Evolutionary conservation across 2,113 vertebrate genomes (phyloP).

Genomic region (Numida meleagris): DNA sequence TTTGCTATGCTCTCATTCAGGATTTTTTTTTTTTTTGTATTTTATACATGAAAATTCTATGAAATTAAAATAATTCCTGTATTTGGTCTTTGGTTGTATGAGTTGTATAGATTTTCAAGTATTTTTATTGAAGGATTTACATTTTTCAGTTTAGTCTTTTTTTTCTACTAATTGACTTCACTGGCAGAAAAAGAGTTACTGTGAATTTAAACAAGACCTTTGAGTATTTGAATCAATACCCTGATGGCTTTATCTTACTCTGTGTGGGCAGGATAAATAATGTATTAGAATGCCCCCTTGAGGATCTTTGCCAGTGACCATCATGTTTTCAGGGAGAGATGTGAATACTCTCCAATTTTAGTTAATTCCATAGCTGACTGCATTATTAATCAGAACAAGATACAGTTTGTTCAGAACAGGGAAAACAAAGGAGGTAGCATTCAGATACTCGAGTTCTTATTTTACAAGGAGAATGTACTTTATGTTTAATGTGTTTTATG

Average conservation of each 20-base stretch:
- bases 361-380: not conserved
- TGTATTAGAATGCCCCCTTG: conserved; percentile 34
- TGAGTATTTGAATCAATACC: not conserved
- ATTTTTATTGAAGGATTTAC: not conserved
- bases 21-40: not conserved
- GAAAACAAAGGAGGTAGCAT: not conserved
- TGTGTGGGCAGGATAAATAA: not conserved
- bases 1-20: not conserved
- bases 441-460: not conserved
- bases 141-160: not conserved
- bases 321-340: not conserved
- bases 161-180: not conserved
- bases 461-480: not conserved
- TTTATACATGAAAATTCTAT: not conserved
- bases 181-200: not conserved
- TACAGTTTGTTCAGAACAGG: not conserved
- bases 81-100: not conserved
- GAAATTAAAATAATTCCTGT: not conserved
- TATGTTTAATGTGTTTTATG: not conserved
- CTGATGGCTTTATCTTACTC: not conserved
- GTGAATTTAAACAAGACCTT: not conserved
- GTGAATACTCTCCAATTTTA: not conserved
- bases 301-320: not conserved
- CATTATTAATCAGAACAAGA: not conserved
- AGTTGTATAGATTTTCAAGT: not conserved